Evolutionary conservation across 2,888 invertebrate genomes (phyloP).

Genomic region (Anarsia innoxiella): DNA sequence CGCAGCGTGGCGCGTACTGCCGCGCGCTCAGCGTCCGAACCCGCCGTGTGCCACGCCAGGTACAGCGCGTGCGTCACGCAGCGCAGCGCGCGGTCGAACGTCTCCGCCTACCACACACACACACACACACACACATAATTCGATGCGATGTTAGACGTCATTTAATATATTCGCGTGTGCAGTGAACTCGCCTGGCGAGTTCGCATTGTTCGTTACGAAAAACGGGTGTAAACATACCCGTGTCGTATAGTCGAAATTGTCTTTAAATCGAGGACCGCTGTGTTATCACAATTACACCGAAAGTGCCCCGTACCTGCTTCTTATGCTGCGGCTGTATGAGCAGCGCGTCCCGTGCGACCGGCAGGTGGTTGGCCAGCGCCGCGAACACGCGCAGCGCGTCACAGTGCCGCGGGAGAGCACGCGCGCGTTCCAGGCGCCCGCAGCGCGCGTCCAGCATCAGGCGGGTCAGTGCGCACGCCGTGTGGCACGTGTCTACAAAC

Average conservation of each 20-base stretch:
- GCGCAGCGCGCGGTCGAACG: conserved; percentile 86
- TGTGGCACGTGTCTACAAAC: conserved; percentile 83
- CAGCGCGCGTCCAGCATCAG: conserved; percentile 84
- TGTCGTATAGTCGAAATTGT: neutral
- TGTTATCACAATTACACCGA: neutral
- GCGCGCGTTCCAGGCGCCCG: conserved; percentile 69
- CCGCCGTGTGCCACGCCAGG: conserved; percentile 78
- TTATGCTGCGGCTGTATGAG: conserved; percentile 81
- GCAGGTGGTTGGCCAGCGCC: conserved; percentile 78
- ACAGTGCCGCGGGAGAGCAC: conserved; percentile 69
- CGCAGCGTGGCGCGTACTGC: conserved; percentile 42
- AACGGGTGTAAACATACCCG: neutral
- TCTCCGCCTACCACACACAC: conserved; percentile 77
- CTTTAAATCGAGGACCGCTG: neutral
- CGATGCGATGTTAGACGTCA: too few species aligned
- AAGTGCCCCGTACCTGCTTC: conserved; percentile 49
- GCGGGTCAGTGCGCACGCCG: conserved; percentile 89
- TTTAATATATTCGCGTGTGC: too few species aligned
- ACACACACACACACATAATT: neutral
- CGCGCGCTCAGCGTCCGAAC: conserved; percentile 57
- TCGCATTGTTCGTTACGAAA: too few species aligned
- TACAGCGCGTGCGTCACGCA: conserved; percentile 86
- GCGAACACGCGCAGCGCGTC: conserved; percentile 83
- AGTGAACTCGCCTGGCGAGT: too few species aligned
- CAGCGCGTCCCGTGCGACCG: conserved; percentile 71